A percentile compares a stretch with the other conserved stretches of the same genome.
These are phyloP conservation scores for Protonemura montana DNA, from an alignment of 2,888 invertebrate species.

Conservation along the genomic window DNA sequence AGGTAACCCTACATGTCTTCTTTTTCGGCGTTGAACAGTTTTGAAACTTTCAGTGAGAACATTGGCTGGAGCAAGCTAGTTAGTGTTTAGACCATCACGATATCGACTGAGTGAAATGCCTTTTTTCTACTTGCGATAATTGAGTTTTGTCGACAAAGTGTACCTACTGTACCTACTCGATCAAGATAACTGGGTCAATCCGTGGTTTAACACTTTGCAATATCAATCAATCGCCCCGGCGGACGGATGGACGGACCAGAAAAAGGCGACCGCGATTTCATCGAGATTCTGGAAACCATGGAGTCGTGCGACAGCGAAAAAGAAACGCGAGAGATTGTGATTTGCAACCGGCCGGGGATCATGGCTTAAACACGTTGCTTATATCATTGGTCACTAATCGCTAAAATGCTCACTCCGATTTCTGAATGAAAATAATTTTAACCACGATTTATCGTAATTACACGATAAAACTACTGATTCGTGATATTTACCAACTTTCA, in stretches of 20 bases:
- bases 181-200: conserved; percentile 3
- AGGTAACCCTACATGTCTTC: background rate
- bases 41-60: no score
- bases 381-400: background rate
- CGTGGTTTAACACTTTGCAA: background rate
- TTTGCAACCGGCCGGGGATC: background rate
- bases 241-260: background rate
- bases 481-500: background rate
- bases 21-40: background rate
- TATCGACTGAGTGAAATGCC: background rate
- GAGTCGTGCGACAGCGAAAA: background rate
- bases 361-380: background rate
- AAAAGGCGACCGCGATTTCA: background rate
- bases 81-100: background rate
- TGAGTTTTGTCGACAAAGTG: background rate
- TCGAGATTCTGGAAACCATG: background rate
- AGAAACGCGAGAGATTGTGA: background rate
- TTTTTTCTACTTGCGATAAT: background rate
- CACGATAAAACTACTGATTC: background rate
- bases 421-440: background rate
- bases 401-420: background rate
- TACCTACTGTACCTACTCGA: background rate
- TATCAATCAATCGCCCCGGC: conserved; percentile 1
- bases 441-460: background rate
- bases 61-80: no score